Conservation (phyloP, 2,888 invertebrate genomes). For the Scaptomyza tumidula region DNA sequence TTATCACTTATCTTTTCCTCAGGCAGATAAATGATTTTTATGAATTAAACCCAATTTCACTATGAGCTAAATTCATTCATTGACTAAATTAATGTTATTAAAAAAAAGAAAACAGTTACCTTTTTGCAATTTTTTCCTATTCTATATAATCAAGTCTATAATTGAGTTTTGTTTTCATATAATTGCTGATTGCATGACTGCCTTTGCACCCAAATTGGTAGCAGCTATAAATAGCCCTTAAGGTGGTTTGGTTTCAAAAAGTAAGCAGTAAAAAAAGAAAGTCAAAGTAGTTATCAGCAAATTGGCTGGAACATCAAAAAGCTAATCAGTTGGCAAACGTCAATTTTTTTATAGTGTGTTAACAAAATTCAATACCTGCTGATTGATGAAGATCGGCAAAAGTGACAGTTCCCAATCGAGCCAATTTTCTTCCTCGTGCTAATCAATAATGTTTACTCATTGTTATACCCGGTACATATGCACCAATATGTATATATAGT, state of each 20-base stretch:
- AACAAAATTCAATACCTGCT: constrained; percentile 46
- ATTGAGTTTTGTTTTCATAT: background rate
- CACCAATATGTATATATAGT: constrained; percentile 4
- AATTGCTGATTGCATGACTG: background rate
- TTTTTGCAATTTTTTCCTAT: background rate
- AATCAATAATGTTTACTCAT: constrained; percentile 69
- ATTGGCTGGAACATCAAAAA: constrained; percentile 61
- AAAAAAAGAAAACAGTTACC: too few relatives aligned
- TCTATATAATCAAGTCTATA: background rate
- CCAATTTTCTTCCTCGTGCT: constrained; percentile 34
- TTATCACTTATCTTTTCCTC: background rate
- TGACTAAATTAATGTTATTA: background rate
- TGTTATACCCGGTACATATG: constrained; percentile 15
- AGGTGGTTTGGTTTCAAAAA: constrained; percentile 20
- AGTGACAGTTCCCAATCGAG: constrained; percentile 35
- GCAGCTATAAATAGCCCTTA: constrained; percentile 27
- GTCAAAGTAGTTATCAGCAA: constrained; percentile 45
- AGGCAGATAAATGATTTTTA: background rate
- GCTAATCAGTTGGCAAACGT: constrained; percentile 57
- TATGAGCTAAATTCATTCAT: background rate
- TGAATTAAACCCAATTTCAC: background rate
- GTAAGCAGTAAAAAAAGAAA: constrained; percentile 18
- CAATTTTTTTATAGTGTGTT: constrained; percentile 63
- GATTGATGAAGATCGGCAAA: constrained; percentile 63
- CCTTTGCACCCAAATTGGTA: constrained; percentile 6